phyloP scores from a whole-genome alignment of 1,140 invertebrate species.

The Chrysomallon squamiferum region DNA sequence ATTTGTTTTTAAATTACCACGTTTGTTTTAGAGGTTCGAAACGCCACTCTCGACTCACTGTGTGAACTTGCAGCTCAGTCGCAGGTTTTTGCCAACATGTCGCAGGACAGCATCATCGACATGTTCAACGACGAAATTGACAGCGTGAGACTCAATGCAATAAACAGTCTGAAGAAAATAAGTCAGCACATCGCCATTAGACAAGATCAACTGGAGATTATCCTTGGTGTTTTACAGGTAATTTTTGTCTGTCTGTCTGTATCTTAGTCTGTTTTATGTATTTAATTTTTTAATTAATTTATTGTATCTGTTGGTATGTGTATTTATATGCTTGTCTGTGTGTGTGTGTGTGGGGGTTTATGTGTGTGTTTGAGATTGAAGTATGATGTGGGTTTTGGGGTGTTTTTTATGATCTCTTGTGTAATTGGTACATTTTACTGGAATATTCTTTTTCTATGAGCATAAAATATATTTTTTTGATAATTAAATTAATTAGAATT shows the following conservation, averaged over 20 bases:
- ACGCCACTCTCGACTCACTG: constrained; percentile 91
- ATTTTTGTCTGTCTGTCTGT: constrained; percentile 5
- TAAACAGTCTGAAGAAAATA: constrained; percentile 89
- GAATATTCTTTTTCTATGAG: too few relatives aligned
- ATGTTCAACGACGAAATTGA: constrained; percentile 99
- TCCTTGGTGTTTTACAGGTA: constrained; percentile 87
- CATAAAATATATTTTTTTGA: too few relatives aligned
- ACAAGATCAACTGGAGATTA: constrained; percentile 96
- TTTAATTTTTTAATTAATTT: too few relatives aligned
- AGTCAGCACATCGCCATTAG: constrained; percentile 85
- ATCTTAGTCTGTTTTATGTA: too few relatives aligned
- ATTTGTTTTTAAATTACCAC: too few relatives aligned
- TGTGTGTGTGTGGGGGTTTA: too few relatives aligned
- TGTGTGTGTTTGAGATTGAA: constrained; percentile 1
- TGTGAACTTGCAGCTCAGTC: constrained; percentile 87
- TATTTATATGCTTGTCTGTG: too few relatives aligned
- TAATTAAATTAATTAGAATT: too few relatives aligned
- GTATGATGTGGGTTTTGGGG: too few relatives aligned
- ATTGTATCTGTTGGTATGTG: not conserved
- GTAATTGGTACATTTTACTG: too few relatives aligned
- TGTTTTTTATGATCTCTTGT: too few relatives aligned
- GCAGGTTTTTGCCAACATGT: constrained; percentile 76
- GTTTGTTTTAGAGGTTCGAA: constrained; percentile 89
- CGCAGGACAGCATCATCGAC: constrained; percentile 92
- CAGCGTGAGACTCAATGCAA: constrained; percentile 91